Evolutionary conservation across 53 echinoderm and acorn worm species (phyloP), one percentile per base, ranked within the genome.

Genomic region (Holothuria leucospilota): DNA sequence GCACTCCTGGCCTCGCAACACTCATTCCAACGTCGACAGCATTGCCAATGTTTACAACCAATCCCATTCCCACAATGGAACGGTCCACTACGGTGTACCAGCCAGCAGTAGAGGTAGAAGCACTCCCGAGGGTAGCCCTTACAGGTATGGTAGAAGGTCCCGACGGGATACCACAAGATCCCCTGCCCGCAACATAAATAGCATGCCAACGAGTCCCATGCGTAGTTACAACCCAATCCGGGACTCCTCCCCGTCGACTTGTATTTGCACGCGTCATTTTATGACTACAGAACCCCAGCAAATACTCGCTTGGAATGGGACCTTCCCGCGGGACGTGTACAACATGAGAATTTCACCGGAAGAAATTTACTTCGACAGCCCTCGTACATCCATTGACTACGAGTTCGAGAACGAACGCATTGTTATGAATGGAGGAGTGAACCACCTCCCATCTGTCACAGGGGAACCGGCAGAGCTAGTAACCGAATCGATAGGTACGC

Each of bases 281-380:
- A 87, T 88, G 63, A 75, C 51, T 21, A 84, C 93, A 13, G 96
- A 96, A 72, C 91, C 86, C 69, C 94, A 96, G 38, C 95, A 93
- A 27, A 88, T 96, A 21, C 87, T 96, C 20, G 96, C 96, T 39
- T 96, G 96, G 96, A 96, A 96, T 82, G 96, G 96, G n/a, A 93
- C 94, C 27, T 94, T 93, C 84, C 96, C 96, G 0, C 89, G 96
- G 20, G 96, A 96, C 59, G 94, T 96, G n/a, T 96, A 93, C 91
- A 85, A 92, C 73, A 73, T 92, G 77, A 82, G 87, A 53, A 84
- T 91, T 30, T 34, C 74, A 13, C 86, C 85, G 51, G 96, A 96
- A 27, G 96, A 96, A 18, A 87, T 90, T 68, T 96, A 90, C 71
- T 91, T 91, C 84, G 93, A 91, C 73, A 96, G 96, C 51, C 96